These are phyloP conservation scores for Halisarca cf. caerulea DNA, from an alignment of 37 sponge, comb jelly and placozoan species.

Conservation along the genomic window DNA sequence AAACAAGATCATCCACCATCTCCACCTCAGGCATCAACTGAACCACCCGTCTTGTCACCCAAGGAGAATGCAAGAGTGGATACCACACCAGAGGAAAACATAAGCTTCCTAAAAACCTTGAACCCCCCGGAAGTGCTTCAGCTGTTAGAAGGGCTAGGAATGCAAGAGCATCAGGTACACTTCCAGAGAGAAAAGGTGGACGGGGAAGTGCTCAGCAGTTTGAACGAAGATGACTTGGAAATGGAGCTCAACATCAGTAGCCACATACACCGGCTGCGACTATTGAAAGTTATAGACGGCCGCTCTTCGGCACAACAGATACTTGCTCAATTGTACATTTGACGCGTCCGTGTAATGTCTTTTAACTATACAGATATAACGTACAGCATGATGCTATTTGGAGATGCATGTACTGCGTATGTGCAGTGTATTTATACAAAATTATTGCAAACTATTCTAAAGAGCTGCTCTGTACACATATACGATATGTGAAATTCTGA, in stretches of 20 bases:
- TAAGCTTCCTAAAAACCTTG: neutral
- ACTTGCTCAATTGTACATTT: neutral
- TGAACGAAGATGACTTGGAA: conserved; percentile 3
- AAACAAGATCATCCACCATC: too few relatives aligned
- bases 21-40: too few relatives aligned
- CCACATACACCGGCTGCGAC: conserved; percentile 16
- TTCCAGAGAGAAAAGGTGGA: conserved; percentile 7
- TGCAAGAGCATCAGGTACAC: conserved; percentile 11
- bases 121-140: neutral
- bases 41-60: neutral
- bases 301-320: neutral
- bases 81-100: neutral
- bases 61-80: neutral
- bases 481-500: too few relatives aligned
- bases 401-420: too few relatives aligned
- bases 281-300: conserved; percentile 25
- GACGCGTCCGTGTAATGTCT: too few relatives aligned
- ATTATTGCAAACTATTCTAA: too few relatives aligned
- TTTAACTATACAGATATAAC: too few relatives aligned
- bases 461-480: too few relatives aligned
- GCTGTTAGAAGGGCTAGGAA: conserved; percentile 25
- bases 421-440: too few relatives aligned
- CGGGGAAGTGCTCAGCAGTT: conserved; percentile 11
- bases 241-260: neutral
- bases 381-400: too few relatives aligned